phyloP scores from a whole-genome alignment of 2,888 invertebrate genomes.

The Ophion obscuratus region DNA sequence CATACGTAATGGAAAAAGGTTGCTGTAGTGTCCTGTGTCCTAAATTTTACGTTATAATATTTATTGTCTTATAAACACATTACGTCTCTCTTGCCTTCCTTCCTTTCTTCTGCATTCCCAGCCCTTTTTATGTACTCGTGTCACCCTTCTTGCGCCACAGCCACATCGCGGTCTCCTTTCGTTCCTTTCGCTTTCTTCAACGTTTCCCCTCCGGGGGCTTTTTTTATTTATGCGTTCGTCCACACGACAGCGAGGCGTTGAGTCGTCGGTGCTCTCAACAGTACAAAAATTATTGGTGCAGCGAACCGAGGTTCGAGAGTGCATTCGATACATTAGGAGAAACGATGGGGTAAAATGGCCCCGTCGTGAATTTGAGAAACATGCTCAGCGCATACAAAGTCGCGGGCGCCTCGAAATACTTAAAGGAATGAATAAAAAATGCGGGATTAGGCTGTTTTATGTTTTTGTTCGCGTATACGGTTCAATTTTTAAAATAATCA shows the following conservation, averaged over 20 bases:
- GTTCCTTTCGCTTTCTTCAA: conserved; percentile 9
- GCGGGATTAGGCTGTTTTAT: too few relatives aligned
- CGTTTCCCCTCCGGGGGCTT: conserved; percentile 6
- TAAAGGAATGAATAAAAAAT: too few relatives aligned
- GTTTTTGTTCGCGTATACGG: too few relatives aligned
- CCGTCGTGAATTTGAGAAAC: background rate
- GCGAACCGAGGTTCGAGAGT: conserved; percentile 64
- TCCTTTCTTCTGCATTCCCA: background rate
- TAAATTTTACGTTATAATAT: too few relatives aligned
- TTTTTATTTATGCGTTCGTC: conserved; percentile 23
- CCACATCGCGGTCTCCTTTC: background rate
- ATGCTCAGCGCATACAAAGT: background rate
- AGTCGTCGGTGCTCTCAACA: conserved; percentile 72
- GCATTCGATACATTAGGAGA: conserved; percentile 36
- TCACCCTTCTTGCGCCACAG: background rate
- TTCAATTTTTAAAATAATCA: too few relatives aligned
- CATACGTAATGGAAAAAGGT: too few relatives aligned
- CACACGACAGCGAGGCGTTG: conserved; percentile 44
- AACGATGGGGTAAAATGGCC: conserved; percentile 28
- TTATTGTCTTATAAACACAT: too few relatives aligned
- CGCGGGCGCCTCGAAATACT: too few relatives aligned
- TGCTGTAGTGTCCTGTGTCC: too few relatives aligned
- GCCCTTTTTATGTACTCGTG: conserved; percentile 12
- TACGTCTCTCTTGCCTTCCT: background rate
- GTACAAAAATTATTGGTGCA: conserved; percentile 75